A percentile compares a stretch with the other conserved stretches of the same genome.
phyloP scores from a whole-genome alignment of 2,797 vertebrate species.

The Pseudotriccus pelzelni region DNA sequence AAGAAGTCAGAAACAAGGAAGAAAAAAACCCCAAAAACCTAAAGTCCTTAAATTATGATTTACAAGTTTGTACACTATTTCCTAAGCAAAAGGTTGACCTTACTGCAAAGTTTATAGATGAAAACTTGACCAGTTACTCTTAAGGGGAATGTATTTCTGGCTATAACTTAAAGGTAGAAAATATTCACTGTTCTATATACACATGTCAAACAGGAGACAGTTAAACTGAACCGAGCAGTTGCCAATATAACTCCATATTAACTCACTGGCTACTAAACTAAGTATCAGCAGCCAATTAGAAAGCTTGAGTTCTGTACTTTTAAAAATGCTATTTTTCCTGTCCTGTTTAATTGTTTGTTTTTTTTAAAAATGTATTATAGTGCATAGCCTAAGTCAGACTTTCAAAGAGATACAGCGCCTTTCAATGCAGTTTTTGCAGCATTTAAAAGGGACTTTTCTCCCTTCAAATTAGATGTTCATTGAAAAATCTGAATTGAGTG shows the following conservation, averaged over 20 bases:
- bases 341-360: slow-evolving; percentile 13
- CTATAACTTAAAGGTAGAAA: slow-evolving; percentile 70
- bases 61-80: slow-evolving; percentile 78
- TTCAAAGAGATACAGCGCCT: slow-evolving; percentile 67
- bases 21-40: background rate
- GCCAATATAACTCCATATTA: slow-evolving; percentile 36
- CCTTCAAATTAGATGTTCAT: slow-evolving; percentile 68
- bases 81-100: slow-evolving; percentile 65
- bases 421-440: slow-evolving; percentile 65
- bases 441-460: slow-evolving; percentile 69
- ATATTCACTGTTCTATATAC: slow-evolving; percentile 50
- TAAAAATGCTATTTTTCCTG: slow-evolving; percentile 57
- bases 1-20: slow-evolving; percentile 71
- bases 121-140: slow-evolving; percentile 64
- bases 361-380: slow-evolving; percentile 58
- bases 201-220: slow-evolving; percentile 61
- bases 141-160: slow-evolving; percentile 66
- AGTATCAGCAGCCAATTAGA: slow-evolving; percentile 60
- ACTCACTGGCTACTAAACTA: slow-evolving; percentile 59
- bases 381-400: slow-evolving; percentile 62
- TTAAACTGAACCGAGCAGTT: slow-evolving; percentile 51
- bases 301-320: slow-evolving; percentile 49
- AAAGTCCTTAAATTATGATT: slow-evolving; percentile 70
- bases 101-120: slow-evolving; percentile 58
- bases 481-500: slow-evolving; percentile 71